phyloP scores from a whole-genome alignment of 2,797 vertebrate genomes.

The Sciurus carolinensis region DNA sequence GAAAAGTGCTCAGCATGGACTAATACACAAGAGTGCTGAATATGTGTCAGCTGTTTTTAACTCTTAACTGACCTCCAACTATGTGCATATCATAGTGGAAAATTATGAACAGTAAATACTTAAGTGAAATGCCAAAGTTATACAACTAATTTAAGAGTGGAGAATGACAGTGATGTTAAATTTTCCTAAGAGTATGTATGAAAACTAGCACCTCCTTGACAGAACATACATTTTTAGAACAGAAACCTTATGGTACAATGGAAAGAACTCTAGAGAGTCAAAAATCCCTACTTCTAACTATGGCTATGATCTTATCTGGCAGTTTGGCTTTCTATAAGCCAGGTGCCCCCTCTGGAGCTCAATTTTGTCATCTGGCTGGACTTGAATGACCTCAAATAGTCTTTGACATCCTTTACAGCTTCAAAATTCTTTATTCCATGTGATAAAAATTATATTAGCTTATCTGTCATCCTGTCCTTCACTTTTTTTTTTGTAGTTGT shows the following conservation, averaged over 20 bases:
- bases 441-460: conserved; percentile 35
- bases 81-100: conserved; percentile 20
- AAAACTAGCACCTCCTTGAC: conserved; percentile 72
- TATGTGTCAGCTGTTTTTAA: conserved; percentile 20
- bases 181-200: conserved; percentile 60
- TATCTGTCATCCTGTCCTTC: background rate
- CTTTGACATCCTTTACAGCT: background rate
- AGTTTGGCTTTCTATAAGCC: background rate
- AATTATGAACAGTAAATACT: conserved; percentile 22
- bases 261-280: conserved; percentile 24
- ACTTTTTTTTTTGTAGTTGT: background rate
- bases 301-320: conserved; percentile 33
- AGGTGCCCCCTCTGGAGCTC: background rate
- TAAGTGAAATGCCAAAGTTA: conserved; percentile 32
- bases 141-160: conserved; percentile 45
- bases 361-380: conserved; percentile 13
- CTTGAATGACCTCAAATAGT: conserved; percentile 31
- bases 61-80: conserved; percentile 52
- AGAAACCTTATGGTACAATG: conserved; percentile 72
- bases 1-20: background rate
- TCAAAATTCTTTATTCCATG: background rate
- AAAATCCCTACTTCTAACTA: conserved; percentile 52
- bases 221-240: conserved; percentile 74
- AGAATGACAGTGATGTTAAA: conserved; percentile 59
- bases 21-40: conserved; percentile 26